These are phyloP conservation scores for Pachycephus smyrnensis DNA, from an alignment of 2,888 invertebrate species.

Conservation along the genomic window DNA sequence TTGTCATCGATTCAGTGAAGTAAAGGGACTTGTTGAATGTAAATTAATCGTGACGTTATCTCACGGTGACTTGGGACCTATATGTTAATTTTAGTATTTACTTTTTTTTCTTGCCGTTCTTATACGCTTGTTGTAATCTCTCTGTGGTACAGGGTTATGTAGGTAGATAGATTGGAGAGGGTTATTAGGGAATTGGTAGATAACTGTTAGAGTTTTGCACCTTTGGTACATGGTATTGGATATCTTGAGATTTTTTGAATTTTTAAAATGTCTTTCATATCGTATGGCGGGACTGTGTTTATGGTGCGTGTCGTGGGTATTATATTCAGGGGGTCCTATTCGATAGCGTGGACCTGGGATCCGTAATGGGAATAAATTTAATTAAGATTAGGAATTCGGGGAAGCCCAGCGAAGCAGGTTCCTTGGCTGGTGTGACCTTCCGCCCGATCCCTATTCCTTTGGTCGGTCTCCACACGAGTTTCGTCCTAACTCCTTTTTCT, in stretches of 20 bases:
- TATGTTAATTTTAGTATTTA: conserved; percentile 21
- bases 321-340: not conserved
- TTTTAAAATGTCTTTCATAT: not conserved
- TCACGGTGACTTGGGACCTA: conserved; percentile 38
- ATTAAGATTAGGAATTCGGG: conserved; percentile 64
- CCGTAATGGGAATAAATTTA: conserved; percentile 62
- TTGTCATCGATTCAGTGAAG: not conserved
- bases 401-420: conserved; percentile 53
- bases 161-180: not conserved
- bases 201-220: not conserved
- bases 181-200: too few species aligned
- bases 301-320: not conserved
- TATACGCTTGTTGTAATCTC: not conserved
- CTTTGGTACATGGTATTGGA: not conserved
- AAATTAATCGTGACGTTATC: conserved; percentile 62
- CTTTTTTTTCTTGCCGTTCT: conserved; percentile 9
- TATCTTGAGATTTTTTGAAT: not conserved
- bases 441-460: conserved; percentile 34
- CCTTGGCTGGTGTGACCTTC: conserved; percentile 37
- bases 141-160: not conserved
- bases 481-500: conserved; percentile 9
- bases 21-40: conserved; percentile 32
- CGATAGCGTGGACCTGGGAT: conserved; percentile 26
- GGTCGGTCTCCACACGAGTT: conserved; percentile 27
- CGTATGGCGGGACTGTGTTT: not conserved